A percentile compares a stretch with the other conserved stretches of the same genome.
These are phyloP conservation scores for Poeciliopsis turneri DNA, from an alignment of 2,797 vertebrate species.

Conservation along the genomic window DNA sequence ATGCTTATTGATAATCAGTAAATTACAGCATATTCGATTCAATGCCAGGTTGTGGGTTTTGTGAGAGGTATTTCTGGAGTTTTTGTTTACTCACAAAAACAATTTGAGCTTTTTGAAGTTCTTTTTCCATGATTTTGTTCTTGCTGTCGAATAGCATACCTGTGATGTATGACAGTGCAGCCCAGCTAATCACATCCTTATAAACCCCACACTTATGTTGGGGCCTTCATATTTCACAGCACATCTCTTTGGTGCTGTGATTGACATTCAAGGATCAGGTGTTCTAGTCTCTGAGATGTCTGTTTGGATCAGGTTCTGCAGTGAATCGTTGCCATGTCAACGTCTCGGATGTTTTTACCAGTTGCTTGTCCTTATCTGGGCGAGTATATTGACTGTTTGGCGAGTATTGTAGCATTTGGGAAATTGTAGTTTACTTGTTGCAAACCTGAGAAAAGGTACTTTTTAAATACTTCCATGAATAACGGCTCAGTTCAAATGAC, in stretches of 20 bases:
- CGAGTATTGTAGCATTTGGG: too few relatives aligned
- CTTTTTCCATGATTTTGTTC: background rate
- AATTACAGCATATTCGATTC: slow-evolving; percentile 19
- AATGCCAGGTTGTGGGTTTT: slow-evolving; percentile 29
- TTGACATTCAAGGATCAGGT: background rate
- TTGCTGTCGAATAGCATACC: background rate
- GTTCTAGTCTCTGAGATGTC: slow-evolving; percentile 1
- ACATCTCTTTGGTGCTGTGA: background rate
- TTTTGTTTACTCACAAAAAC: background rate
- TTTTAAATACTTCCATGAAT: background rate
- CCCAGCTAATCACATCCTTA: background rate
- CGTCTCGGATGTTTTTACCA: background rate
- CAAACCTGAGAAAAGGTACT: background rate
- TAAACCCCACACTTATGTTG: background rate
- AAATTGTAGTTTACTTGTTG: background rate
- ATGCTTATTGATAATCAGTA: slow-evolving; percentile 42
- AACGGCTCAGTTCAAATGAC: slow-evolving; percentile 1
- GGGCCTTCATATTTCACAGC: background rate
- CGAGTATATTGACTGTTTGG: too few relatives aligned
- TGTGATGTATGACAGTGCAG: background rate
- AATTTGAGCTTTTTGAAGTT: background rate
- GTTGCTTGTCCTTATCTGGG: background rate
- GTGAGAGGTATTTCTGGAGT: background rate
- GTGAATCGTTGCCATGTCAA: background rate
- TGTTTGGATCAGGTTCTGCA: background rate